Evolutionary conservation across 1,140 invertebrate species (phyloP).

Genomic region (Drosophila mayri): DNA sequence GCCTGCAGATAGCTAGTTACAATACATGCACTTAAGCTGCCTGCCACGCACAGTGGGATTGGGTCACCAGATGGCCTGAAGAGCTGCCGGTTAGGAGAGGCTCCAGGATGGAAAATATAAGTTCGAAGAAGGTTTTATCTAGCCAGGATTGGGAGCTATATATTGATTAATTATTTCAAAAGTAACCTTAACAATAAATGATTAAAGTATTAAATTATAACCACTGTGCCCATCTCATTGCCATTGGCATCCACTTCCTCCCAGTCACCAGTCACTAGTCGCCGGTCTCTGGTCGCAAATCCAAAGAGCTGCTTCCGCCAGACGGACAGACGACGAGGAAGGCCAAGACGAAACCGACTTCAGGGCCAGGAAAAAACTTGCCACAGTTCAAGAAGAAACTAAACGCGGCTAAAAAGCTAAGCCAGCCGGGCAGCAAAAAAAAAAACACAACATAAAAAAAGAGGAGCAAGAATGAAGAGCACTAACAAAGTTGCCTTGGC

Average conservation of each 20-base stretch:
- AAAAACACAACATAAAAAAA: slow-evolving; percentile 5
- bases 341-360: slow-evolving; percentile 18
- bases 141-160: too few species aligned
- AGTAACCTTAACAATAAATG: background rate
- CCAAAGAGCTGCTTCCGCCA: slow-evolving; percentile 39
- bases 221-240: slow-evolving; percentile 20
- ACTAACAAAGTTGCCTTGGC: slow-evolving; percentile 60
- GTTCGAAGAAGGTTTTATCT: background rate
- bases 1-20: slow-evolving; percentile 73
- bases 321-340: slow-evolving; percentile 58
- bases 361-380: slow-evolving; percentile 27
- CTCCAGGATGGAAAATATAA: background rate
- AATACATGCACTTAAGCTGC: slow-evolving; percentile 63
- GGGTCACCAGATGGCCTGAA: slow-evolving; percentile 9
- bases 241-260: slow-evolving; percentile 23
- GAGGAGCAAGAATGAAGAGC: slow-evolving; percentile 36
- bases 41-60: slow-evolving; percentile 47
- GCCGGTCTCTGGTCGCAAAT: slow-evolving; percentile 6
- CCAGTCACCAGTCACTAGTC: slow-evolving; percentile 5
- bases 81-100: too few species aligned
- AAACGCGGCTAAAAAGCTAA: slow-evolving; percentile 67
- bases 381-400: slow-evolving; percentile 56
- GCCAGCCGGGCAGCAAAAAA: slow-evolving; percentile 20
- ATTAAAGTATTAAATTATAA: too few species aligned
- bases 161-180: background rate